Conservation (phyloP, 2,797 vertebrate species). For the Natrix natrix region DNA sequence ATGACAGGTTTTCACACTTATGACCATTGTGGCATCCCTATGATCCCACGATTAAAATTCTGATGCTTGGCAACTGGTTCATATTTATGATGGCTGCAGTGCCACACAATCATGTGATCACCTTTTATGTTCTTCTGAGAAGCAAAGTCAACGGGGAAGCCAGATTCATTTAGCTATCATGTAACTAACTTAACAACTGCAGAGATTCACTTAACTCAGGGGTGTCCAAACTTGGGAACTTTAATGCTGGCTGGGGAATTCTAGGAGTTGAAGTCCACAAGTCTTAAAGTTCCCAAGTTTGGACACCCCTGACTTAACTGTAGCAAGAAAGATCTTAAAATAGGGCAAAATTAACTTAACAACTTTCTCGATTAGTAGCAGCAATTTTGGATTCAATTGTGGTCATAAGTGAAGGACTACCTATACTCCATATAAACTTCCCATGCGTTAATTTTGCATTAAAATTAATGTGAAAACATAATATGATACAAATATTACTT, state of each 20-base stretch:
- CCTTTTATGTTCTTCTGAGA: neutral
- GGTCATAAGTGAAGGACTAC: neutral
- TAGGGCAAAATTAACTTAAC: neutral
- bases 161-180: neutral
- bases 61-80: neutral
- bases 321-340: neutral
- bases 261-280: no score
- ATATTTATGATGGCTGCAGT: neutral
- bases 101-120: neutral
- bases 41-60: neutral
- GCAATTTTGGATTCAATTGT: neutral
- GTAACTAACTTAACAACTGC: neutral
- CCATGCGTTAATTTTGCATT: neutral
- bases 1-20: neutral
- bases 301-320: no score
- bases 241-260: no score
- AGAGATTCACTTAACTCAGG: neutral
- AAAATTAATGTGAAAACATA: neutral
- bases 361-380: neutral
- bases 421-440: neutral
- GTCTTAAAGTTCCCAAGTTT: no score
- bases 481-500: neutral
- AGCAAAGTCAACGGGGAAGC: neutral
- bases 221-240: no score
- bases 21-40: neutral